Conservation (phyloP, 2,113 vertebrate species). For the Chiloscyllium plagiosum region DNA sequence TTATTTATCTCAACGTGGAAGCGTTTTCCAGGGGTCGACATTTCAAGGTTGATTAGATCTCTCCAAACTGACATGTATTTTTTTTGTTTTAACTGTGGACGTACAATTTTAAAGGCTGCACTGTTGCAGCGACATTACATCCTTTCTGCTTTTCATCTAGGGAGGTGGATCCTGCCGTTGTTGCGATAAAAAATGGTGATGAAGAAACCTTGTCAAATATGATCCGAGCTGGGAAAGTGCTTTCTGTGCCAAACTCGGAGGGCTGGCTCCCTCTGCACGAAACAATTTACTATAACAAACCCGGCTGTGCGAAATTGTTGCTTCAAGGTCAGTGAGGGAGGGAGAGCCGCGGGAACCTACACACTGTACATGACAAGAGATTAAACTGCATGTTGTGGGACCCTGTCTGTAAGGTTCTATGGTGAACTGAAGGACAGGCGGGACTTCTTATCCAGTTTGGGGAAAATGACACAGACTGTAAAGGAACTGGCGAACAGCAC, state of each 20-base stretch:
- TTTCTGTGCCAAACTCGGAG: slow-evolving; percentile 65
- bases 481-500: background rate
- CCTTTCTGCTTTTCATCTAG: slow-evolving; percentile 51
- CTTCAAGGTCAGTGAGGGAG: slow-evolving; percentile 65
- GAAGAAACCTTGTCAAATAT: slow-evolving; percentile 57
- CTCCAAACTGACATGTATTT: background rate
- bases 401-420: too few relatives aligned
- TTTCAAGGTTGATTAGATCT: background rate
- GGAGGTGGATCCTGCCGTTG: slow-evolving; percentile 59
- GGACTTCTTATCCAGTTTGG: background rate
- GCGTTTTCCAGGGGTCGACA: background rate
- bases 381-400: background rate
- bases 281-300: slow-evolving; percentile 73
- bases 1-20: background rate
- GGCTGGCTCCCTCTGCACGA: slow-evolving; percentile 85
- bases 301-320: slow-evolving; percentile 66
- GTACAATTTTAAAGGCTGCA: background rate
- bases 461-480: background rate
- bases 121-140: background rate
- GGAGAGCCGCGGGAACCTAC: background rate
- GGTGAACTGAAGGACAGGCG: background rate
- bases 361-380: background rate
- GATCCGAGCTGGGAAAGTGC: slow-evolving; percentile 57
- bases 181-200: slow-evolving; percentile 63
- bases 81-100: background rate